Conservation (phyloP, 2,113 vertebrate species). For the Campylomormyrus tamandua region DNA sequence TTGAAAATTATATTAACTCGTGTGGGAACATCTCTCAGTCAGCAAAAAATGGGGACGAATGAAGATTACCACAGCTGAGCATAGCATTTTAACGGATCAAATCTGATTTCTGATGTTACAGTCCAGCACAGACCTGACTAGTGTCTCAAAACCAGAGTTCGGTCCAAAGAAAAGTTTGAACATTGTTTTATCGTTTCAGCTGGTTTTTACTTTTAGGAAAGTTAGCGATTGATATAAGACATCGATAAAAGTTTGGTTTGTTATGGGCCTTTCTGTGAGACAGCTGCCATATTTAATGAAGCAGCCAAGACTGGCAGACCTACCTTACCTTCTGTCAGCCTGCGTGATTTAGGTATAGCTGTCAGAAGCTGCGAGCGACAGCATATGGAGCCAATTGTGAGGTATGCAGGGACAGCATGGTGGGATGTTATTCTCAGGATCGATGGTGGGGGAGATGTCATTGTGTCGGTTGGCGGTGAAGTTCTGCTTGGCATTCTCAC, state of each 20-base stretch:
- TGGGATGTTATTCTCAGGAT: not conserved
- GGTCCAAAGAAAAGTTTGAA: not conserved
- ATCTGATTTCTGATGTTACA: not conserved
- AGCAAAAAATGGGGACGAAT: not conserved
- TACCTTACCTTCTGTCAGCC: not conserved
- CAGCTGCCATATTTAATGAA: slow-evolving; percentile 11
- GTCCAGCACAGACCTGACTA: not conserved
- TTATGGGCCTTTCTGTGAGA: slow-evolving; percentile 5
- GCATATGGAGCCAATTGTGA: slow-evolving; percentile 1
- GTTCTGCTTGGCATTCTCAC: not conserved
- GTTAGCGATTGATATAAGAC: not conserved
- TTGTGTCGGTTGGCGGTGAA: not conserved
- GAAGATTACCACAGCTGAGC: not conserved
- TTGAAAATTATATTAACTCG: not conserved
- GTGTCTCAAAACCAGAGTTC: not conserved
- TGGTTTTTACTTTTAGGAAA: slow-evolving; percentile 6
- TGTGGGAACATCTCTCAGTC: not conserved
- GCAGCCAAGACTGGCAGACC: not conserved
- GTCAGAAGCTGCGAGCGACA: not conserved
- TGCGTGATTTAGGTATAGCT: not conserved
- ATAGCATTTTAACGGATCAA: not conserved
- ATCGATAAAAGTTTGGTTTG: not conserved
- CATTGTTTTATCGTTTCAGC: not conserved
- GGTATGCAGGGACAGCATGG: not conserved
- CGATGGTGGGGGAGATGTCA: not conserved